Evolutionary conservation across 2,888 invertebrate genomes (phyloP), one percentile per base, ranked within the genome.

Genomic region (Trachelus troglodyta): DNA sequence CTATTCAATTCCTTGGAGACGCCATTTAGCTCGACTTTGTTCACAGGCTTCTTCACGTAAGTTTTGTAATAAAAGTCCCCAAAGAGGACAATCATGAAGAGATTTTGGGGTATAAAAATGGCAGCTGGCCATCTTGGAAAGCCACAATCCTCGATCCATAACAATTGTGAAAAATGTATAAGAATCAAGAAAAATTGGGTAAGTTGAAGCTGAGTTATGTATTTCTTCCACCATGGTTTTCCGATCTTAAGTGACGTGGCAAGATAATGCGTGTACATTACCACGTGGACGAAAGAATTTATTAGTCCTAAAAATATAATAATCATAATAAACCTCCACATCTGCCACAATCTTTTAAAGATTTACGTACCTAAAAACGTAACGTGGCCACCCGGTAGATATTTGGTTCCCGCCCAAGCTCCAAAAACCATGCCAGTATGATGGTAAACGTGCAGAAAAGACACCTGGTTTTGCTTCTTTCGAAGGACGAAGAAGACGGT

Each of bases 191-290:
- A 91, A 87, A 96, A 96, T 89, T 96, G 96, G 0, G 93, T 30
- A 93, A 98, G 94, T 92, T 98, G 98, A 84, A 97, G 88, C 87
- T 96, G 96, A 0, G 98, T 98, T 80, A 98, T 95, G 87, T 96
- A 94, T 82, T 96, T 96, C 89, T 98, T 98, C 95, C 97, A 96
- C 96, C 96, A 96, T 0, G 95, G 90, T 86, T 92, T 93, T 23
- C 91, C 87, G 1, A 94, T 92, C 15, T 94, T 93, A 77, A 94
- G 81, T 4, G 93, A 93, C 1, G 96, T 94, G 81, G 96, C 87
- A 15, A 97, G 93, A 89, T 98, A 98, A 90, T 98, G 96, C 0
- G 93, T 92, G 88, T 98, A 98, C 97, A 98, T 97, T 35, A 97
- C 89, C 0, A 94, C 89, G 87, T 98, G 97, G 0, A 98, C 96